phyloP scores from a whole-genome alignment of 2,113 vertebrate genomes.

The Daboia siamensis region DNA sequence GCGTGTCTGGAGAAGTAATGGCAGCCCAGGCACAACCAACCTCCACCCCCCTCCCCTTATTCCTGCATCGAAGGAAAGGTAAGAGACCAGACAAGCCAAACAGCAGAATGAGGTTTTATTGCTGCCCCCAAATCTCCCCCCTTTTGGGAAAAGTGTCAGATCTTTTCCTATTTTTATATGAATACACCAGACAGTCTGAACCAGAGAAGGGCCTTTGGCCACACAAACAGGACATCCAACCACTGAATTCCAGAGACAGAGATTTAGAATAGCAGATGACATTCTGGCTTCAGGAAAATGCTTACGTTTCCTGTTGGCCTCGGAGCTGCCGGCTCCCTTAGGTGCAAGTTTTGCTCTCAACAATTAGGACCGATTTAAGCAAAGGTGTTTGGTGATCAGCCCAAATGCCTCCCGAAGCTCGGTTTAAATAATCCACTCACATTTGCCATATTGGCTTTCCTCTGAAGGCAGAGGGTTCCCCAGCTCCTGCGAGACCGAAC shows the following conservation, averaged over 20 bases:
- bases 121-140: not conserved
- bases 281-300: not conserved
- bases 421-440: not conserved
- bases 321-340: not conserved
- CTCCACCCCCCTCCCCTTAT: not conserved
- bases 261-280: not conserved
- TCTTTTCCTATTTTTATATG: not conserved
- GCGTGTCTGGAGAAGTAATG: not conserved
- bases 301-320: not conserved
- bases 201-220: not conserved
- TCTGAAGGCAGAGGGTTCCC: not conserved
- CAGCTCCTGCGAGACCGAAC: not conserved
- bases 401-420: not conserved
- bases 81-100: not conserved
- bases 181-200: no score
- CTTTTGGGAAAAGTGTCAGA: not conserved
- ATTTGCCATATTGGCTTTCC: not conserved
- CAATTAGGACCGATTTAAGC: not conserved
- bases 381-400: not conserved
- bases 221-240: not conserved
- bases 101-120: not conserved
- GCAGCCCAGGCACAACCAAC: not conserved
- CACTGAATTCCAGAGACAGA: no score
- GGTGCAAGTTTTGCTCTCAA: not conserved
- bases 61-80: not conserved